phyloP scores from a whole-genome alignment of 2,113 vertebrate species.

The Lepisosteus osseus region DNA sequence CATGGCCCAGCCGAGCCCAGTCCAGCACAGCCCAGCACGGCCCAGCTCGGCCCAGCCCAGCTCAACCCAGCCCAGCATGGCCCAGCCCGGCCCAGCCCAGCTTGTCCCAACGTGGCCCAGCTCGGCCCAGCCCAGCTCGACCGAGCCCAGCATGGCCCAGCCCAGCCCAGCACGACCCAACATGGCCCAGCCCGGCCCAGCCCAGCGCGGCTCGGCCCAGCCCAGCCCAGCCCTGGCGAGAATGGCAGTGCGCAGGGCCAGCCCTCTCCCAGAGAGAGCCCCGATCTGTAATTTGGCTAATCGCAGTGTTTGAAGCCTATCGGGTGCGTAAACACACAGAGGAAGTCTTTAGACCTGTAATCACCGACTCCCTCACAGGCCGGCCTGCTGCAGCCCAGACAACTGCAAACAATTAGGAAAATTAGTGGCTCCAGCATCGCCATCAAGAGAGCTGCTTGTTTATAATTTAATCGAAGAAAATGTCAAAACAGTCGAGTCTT shows the following conservation, averaged over 20 bases:
- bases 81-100: no score
- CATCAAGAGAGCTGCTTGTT: conserved; percentile 99
- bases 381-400: conserved; percentile 88
- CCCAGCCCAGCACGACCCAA: conserved; percentile 1
- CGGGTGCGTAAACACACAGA: conserved; percentile 90
- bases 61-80: no score
- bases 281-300: conserved; percentile 95
- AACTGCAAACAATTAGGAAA: conserved; percentile 99
- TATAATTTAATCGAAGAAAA: conserved; percentile 99
- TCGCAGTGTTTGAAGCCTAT: conserved; percentile 92
- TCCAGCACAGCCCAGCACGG: not conserved
- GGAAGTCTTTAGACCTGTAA: conserved; percentile 95
- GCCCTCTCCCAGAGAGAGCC: conserved; percentile 83
- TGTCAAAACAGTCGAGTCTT: conserved; percentile 99
- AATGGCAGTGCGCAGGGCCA: conserved; percentile 51
- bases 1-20: not conserved
- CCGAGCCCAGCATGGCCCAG: conserved; percentile 25
- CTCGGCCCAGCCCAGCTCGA: no score
- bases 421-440: conserved; percentile 99
- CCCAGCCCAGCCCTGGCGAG: conserved; percentile 53
- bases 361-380: conserved; percentile 80
- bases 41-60: not conserved
- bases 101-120: no score
- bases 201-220: conserved; percentile 26
- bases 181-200: conserved; percentile 28